Conservation (phyloP, 2,888 invertebrate genomes). For the Dione vanillae region DNA sequence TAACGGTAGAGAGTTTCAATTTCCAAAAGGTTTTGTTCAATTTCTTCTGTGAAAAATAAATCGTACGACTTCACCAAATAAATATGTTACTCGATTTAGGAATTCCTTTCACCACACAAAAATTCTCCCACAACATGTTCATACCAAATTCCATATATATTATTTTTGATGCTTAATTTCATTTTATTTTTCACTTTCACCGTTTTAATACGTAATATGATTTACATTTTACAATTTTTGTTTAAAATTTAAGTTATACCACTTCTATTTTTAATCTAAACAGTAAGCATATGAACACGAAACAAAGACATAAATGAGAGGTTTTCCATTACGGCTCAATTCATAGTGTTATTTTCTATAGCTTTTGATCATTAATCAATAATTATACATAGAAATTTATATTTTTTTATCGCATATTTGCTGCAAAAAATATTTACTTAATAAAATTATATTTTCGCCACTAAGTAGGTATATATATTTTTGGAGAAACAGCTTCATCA, state of each 20-base stretch:
- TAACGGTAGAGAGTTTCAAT: no score
- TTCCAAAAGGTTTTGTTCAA: no score
- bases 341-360: not conserved
- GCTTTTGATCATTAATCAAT: not conserved
- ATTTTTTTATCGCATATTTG: not conserved
- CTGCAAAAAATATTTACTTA: not conserved
- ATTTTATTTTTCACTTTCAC: no score
- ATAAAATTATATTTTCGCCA: not conserved
- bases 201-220: no score
- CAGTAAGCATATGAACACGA: conserved; percentile 9
- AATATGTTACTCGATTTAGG: no score
- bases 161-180: no score
- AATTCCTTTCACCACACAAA: no score
- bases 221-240: no score
- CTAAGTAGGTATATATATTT: not conserved
- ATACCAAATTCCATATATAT: no score
- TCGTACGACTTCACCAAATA: no score
- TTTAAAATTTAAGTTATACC: not conserved
- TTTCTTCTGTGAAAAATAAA: not conserved
- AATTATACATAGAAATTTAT: not conserved
- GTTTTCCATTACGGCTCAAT: conserved; percentile 19
- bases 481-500: not conserved
- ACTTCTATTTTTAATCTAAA: not conserved
- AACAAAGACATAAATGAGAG: conserved; percentile 20
- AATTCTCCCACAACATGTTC: no score